phyloP scores from a whole-genome alignment of 2,888 invertebrate species.

The Platypus cylindrus region DNA sequence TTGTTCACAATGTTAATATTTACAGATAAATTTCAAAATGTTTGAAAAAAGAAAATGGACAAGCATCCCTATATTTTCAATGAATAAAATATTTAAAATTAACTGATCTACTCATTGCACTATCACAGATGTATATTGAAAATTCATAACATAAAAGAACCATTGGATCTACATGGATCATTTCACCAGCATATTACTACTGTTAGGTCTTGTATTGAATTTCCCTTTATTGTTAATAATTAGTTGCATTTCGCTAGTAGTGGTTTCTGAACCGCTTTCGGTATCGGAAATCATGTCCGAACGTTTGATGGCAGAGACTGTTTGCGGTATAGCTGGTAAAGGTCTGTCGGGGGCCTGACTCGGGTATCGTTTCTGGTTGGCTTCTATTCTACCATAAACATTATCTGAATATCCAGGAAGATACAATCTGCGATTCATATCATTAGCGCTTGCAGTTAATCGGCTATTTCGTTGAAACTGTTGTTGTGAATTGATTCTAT shows the following conservation, averaged over 20 bases:
- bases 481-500: slow-evolving; percentile 16
- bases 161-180: too few relatives aligned
- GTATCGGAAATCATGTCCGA: slow-evolving; percentile 39
- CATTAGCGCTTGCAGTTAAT: slow-evolving; percentile 33
- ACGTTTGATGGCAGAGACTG: slow-evolving; percentile 6
- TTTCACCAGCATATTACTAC: too few relatives aligned
- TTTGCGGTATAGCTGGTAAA: slow-evolving; percentile 32
- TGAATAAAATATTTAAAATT: too few relatives aligned
- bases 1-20: too few relatives aligned
- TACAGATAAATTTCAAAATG: too few relatives aligned
- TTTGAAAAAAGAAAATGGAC: too few relatives aligned
- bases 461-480: slow-evolving; percentile 30
- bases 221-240: slow-evolving; percentile 41
- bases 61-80: too few relatives aligned
- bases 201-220: too few relatives aligned
- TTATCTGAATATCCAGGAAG: slow-evolving; percentile 10
- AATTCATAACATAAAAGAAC: too few relatives aligned
- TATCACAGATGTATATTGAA: too few relatives aligned
- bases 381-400: slow-evolving; percentile 11
- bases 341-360: slow-evolving; percentile 26
- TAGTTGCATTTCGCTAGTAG: slow-evolving; percentile 57
- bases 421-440: slow-evolving; percentile 27
- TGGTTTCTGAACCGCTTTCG: slow-evolving; percentile 61
- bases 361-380: slow-evolving; percentile 4
- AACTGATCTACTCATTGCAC: too few relatives aligned